Percentiles rank a stretch among this genome's conserved stretches.
phyloP scores from a whole-genome alignment of 2,113 vertebrate species.

The Cyrtonyx montezumae region DNA sequence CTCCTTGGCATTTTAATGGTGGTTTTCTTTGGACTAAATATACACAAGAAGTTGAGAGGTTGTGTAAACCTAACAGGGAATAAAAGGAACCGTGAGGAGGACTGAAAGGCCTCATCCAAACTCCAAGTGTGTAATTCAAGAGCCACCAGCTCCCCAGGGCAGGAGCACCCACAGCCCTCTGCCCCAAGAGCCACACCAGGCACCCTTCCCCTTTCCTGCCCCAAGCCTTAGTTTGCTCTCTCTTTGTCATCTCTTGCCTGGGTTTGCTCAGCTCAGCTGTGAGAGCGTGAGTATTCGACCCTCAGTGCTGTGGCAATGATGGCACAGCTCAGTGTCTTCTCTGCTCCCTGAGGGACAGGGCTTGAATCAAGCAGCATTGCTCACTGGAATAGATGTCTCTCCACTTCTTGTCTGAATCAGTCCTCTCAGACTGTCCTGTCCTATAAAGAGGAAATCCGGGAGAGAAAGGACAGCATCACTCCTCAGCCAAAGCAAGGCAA shows the following conservation, averaged over 20 bases:
- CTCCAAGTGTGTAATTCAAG: neutral
- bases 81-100: neutral
- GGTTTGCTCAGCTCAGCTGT: neutral
- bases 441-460: neutral
- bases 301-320: neutral
- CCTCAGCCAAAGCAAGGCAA: neutral
- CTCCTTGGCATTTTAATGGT: constrained; percentile 38
- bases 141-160: neutral
- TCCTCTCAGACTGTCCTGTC: neutral
- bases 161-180: neutral
- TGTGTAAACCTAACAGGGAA: neutral
- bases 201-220: neutral
- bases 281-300: neutral
- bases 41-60: neutral
- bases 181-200: neutral
- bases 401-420: neutral
- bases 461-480: neutral
- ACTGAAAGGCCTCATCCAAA: neutral
- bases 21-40: constrained; percentile 38
- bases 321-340: neutral
- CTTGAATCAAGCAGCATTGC: neutral
- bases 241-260: neutral
- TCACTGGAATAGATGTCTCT: neutral
- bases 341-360: neutral
- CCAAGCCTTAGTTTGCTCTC: neutral